Base-by-base conservation (phyloP, 2,888 invertebrate species). In the Tiliacea aurago region DNA sequence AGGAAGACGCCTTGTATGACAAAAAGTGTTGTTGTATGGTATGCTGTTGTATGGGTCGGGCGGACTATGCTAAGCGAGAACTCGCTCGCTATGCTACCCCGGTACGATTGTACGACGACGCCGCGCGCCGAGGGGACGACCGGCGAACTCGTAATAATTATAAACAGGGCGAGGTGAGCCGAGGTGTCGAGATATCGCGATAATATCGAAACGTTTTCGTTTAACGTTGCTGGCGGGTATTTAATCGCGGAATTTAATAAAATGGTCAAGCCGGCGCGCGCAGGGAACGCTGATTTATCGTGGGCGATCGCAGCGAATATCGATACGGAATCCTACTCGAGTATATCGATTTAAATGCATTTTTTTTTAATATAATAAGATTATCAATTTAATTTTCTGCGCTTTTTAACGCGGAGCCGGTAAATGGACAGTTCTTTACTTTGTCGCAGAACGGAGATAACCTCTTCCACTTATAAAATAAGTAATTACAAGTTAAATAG, bases 231-330 rank as follows among this genome's bases (percentile, higher is more conserved):
- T 91, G 90, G 87, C 90, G 90, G 91, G 89, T 91, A 91, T 94
- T 94, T 94, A 92, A 93, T 93, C 93, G 91, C 62, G 88, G 92
- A 94, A 94, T 95, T 94, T 93, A 94, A 94, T 95, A 94, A 94
- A 94, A 93, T 89, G 90, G 89, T 91, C 90, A 90, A 90, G 84
- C 83, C 78, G 87, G 41, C 37, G 84, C 84, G 78, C 83, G 84
- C 84, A 84, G 84, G 86, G 85, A 76, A 84, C 87, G 86, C 85
- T 91, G 93, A 94, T 93, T 94, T 94, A 94, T 93, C 87, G 86
- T 82, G 67, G 67, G 65, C 79, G 65, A 83, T 81, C 73, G 69
- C 74, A 73, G 67, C 65, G 63, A 84, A 78, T 88, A 83, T 88
- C 87, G 86, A 87, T 87, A 77, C 81, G 83, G 86, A 82, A 83